Evolutionary conservation across 2,888 invertebrate genomes (phyloP).

Genomic region (Lingula anatina): DNA sequence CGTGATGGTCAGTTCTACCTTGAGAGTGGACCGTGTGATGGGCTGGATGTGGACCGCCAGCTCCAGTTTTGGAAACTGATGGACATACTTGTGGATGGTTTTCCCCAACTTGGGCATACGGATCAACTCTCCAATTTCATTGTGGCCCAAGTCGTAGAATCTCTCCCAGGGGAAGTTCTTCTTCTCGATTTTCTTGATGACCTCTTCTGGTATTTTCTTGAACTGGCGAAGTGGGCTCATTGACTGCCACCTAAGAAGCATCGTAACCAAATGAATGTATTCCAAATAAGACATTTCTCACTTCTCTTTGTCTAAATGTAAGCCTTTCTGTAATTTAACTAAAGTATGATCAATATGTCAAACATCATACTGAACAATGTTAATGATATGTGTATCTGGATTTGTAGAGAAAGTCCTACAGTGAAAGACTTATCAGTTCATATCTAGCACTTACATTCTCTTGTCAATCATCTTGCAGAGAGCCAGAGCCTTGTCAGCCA

Average conservation of each 20-base stretch:
- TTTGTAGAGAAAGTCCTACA: too few species aligned
- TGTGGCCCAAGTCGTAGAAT: constrained; percentile 91
- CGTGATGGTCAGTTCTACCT: constrained; percentile 93
- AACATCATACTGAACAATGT: too few species aligned
- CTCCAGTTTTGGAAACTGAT: constrained; percentile 89
- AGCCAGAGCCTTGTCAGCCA: constrained; percentile 91
- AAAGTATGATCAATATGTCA: too few species aligned
- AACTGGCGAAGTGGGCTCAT: constrained; percentile 98
- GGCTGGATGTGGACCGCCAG: constrained; percentile 96
- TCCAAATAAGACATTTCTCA: too few species aligned
- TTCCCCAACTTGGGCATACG: constrained; percentile 86
- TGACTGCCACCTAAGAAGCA: constrained; percentile 76
- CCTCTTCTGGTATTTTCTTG: constrained; percentile 93
- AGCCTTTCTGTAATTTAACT: too few species aligned
- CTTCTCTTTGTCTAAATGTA: too few species aligned
- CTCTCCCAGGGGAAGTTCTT: constrained; percentile 66
- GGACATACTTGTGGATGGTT: constrained; percentile 93
- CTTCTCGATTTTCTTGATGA: constrained; percentile 95
- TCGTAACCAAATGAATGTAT: too few species aligned
- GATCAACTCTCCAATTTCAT: constrained; percentile 92
- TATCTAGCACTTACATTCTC: constrained; percentile 63
- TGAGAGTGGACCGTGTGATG: constrained; percentile 79
- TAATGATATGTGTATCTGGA: too few species aligned
- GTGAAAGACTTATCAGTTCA: too few species aligned
- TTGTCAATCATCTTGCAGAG: constrained; percentile 98